phyloP scores from a whole-genome alignment of 1,140 invertebrate species.

The Danaus plexippus region DNA sequence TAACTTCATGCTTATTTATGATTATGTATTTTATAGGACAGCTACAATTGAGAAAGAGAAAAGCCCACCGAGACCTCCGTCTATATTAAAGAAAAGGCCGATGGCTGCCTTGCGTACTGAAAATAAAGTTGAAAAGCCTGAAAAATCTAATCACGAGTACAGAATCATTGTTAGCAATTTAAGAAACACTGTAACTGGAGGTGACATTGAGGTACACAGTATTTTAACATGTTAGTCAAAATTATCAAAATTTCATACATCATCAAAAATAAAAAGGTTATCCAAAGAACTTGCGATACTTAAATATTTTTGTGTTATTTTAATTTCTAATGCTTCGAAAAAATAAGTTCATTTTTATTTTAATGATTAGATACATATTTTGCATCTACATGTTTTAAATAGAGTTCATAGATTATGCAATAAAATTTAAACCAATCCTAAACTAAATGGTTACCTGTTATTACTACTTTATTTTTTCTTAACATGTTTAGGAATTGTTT shows the following conservation, averaged over 20 bases:
- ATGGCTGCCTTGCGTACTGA: slow-evolving; percentile 55
- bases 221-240: neutral
- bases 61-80: slow-evolving; percentile 61
- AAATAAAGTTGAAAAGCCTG: slow-evolving; percentile 45
- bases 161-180: slow-evolving; percentile 91
- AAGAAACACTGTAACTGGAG: slow-evolving; percentile 85
- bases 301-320: neutral
- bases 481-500: slow-evolving; percentile 83
- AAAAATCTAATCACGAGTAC: slow-evolving; percentile 73
- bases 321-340: too few relatives aligned
- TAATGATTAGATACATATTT: too few relatives aligned
- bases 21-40: slow-evolving; percentile 27
- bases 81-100: slow-evolving; percentile 67
- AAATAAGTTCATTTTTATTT: too few relatives aligned
- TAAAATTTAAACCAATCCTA: too few relatives aligned
- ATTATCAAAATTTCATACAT: slow-evolving; percentile 2
- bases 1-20: neutral
- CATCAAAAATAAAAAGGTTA: too few relatives aligned
- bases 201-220: slow-evolving; percentile 84
- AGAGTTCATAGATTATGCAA: too few relatives aligned
- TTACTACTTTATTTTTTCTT: too few relatives aligned
- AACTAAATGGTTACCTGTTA: too few relatives aligned
- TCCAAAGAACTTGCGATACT: neutral
- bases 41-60: slow-evolving; percentile 42
- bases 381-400: too few relatives aligned